Percentiles rank a stretch among this genome's conserved stretches.
Conservation (phyloP, 2,113 vertebrate genomes). For the Hylia prasina region DNA sequence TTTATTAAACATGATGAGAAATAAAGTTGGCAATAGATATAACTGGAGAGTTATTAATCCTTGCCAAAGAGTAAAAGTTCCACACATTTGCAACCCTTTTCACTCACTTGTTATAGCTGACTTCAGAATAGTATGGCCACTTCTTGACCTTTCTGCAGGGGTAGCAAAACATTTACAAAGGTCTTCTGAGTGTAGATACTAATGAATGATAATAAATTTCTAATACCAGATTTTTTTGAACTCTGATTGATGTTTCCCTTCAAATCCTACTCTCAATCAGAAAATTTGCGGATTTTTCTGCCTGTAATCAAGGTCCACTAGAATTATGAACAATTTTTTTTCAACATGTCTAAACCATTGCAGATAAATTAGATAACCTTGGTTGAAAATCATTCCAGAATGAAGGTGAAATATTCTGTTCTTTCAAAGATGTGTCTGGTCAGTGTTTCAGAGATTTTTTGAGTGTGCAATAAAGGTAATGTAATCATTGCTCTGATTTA, state of each 20-base stretch:
- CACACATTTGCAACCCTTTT: background rate
- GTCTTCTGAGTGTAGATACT: background rate
- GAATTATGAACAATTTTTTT: conserved; percentile 24
- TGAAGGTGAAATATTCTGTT: background rate
- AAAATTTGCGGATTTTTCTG: background rate
- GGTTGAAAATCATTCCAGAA: conserved; percentile 21
- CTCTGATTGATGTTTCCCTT: background rate
- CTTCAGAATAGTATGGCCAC: background rate
- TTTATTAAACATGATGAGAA: background rate
- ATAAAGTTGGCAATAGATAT: background rate
- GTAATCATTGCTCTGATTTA: background rate
- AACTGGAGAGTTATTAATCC: background rate
- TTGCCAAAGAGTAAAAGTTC: background rate
- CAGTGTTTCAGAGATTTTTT: background rate
- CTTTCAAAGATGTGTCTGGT: background rate
- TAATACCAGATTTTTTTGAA: background rate
- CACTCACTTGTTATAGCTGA: background rate
- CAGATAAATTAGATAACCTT: conserved; percentile 34
- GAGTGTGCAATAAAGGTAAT: background rate
- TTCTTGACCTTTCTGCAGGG: background rate
- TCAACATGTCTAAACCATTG: background rate
- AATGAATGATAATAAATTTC: background rate
- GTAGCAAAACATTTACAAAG: background rate
- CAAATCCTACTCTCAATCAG: background rate
- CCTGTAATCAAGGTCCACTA: conserved; percentile 15